Base-by-base conservation (phyloP, 2,888 invertebrate genomes). In the Drosophila peninsularis region DNA sequence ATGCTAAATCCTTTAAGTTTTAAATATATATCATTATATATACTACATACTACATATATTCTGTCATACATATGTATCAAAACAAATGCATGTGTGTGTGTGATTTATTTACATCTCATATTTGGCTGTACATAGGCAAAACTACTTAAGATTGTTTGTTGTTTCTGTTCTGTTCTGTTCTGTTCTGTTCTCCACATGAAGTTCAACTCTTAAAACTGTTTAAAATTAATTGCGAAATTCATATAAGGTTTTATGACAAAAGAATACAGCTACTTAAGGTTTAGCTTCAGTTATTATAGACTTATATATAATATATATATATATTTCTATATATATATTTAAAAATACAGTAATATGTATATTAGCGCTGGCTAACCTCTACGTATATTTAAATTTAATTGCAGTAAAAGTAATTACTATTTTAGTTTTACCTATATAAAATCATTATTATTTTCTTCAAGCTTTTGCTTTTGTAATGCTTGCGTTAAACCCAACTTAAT, bases 11-110 rank as follows among this genome's bases (percentile, higher is more conserved):
- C 17, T 7, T 32, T 47, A 47, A 32, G 7, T 47, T 4, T 9
- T 47, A 47, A 14, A 47, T 47, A 47, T n/a, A 32, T 47, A 47
- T 30, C 11, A 24, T 3, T 47, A 13, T 44, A 44, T 50, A 21
- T 53, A 9, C 50, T 34, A 36, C 3, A 24, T 21, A 21, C 45
- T 50, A 50, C 17, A 21, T 21, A 34, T 11, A 49, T 11, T 14
- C 67, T 68, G 62, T 64, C 70, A 62, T 66, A 66, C 50, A 75
- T 69, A 65, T 69, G 71, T 82, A 77, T 82, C 62, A 77, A 85
- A 70, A 72, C 78, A 85, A 82, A 80, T 77, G 73, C 76, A 70
- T 75, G 58, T 60, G 75, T 47, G 30, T 68, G n/a, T 45, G 45
- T 45, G 11, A 42, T 62, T 61, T 78, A 78, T 78, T 80, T 80